Percentiles rank a stretch among this genome's conserved stretches.
phyloP scores from a whole-genome alignment of 1,140 invertebrate genomes.

The Anoplophora glabripennis region DNA sequence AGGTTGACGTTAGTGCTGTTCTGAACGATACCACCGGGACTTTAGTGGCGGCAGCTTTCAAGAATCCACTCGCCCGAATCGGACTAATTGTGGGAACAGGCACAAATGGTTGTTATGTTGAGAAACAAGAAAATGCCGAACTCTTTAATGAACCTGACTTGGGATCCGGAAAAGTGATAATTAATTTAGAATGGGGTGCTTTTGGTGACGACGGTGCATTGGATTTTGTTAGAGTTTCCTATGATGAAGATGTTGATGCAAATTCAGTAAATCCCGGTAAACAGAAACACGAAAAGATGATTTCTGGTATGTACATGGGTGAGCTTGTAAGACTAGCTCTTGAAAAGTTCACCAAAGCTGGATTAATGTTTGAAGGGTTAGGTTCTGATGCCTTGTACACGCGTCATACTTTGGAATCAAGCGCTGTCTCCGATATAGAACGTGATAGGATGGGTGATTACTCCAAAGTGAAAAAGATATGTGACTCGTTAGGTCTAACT shows the following conservation, averaged over 20 bases:
- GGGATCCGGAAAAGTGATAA: constrained; percentile 76
- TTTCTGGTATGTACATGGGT: constrained; percentile 91
- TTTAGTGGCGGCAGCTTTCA: constrained; percentile 98
- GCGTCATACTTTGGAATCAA: constrained; percentile 76
- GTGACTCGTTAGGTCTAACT: constrained; percentile 55
- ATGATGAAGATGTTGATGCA: constrained; percentile 80
- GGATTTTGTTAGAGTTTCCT: constrained; percentile 85
- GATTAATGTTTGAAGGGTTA: constrained; percentile 71
- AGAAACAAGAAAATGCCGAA: constrained; percentile 70
- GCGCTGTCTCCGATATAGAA: constrained; percentile 97
- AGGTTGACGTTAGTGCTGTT: constrained; percentile 89
- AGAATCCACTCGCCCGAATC: constrained; percentile 65
- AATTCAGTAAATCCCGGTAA: constrained; percentile 71
- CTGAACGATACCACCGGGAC: constrained; percentile 99
- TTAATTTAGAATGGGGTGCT: constrained; percentile 97
- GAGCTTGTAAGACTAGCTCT: constrained; percentile 75
- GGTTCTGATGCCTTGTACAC: constrained; percentile 61
- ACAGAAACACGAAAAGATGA: constrained; percentile 90
- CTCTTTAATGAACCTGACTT: constrained; percentile 50
- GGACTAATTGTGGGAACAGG: constrained; percentile 65
- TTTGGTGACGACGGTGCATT: constrained; percentile 88
- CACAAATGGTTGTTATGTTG: constrained; percentile 96
- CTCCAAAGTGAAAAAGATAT: constrained; percentile 75
- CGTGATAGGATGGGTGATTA: constrained; percentile 77
- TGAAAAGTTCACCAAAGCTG: constrained; percentile 70